Evolutionary conservation across 2,797 vertebrate genomes (phyloP), one percentile per base, ranked within the genome.

Genomic region (Spondyliosoma cantharus): DNA sequence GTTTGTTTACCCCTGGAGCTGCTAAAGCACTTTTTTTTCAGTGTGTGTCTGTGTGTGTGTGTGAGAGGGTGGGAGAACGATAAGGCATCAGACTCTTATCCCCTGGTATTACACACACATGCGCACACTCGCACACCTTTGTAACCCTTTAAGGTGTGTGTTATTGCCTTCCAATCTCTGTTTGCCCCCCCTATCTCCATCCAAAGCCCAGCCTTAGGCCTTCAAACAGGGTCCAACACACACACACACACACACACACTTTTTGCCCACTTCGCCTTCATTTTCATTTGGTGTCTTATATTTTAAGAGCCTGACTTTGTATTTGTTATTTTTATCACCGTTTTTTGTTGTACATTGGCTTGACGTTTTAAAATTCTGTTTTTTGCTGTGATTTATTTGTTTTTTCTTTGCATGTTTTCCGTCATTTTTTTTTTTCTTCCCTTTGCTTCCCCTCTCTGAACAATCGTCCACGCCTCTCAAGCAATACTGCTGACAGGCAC

Each of bases 401-500:
- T 81, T 58, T 74, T 69, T 80, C 59, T 73, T 56, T 71, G 65
- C 80, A 66, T 71, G 57, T 86, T 80, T 37, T 86, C 64, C 52
- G 59, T 84, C 63, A 32, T 65, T 74, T 71, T 66, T 19, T 7
- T 17, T n/a, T 60, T 37, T n/a, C 4, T 5, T 53, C 53, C 48
- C 53, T 64, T 86, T 69, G 78, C 84, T 92, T 89, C 91, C 90
- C 92, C 87, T 94, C 94, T 94, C 92, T 87, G 91, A 94, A 94
- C 93, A 95, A 94, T 93, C 77, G 86, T 93, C 93, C 92, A 89
- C 90, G 90, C 91, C 93, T 91, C 92, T 93, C 87, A 88, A 92
- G 95, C 94, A 93, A 94, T 93, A 94, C 93, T 92, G 94, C 93
- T 94, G 94, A 95, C 85, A 76, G 94, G 93, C 94, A 87, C 88